phyloP scores from a whole-genome alignment of 64 coral and sea anemone species.

The Orbicella faveolata region DNA sequence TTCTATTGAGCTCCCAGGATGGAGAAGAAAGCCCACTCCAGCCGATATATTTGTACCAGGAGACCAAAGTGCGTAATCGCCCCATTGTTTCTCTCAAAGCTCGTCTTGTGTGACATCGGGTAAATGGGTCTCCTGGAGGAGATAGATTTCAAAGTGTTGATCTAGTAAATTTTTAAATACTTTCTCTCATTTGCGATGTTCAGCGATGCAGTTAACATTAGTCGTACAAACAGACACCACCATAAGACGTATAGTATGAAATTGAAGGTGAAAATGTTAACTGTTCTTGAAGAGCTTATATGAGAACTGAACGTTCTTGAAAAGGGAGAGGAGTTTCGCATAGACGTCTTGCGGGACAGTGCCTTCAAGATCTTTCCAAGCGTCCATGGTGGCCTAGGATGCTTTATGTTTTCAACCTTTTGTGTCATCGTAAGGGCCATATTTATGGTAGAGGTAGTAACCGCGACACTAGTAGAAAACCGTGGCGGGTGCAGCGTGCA shows the following conservation, averaged over 20 bases:
- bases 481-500: no score
- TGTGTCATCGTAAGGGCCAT: no score
- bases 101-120: background rate
- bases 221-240: constrained; percentile 14
- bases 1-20: background rate
- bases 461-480: no score
- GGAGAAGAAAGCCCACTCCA: background rate
- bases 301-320: no score
- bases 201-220: constrained; percentile 31
- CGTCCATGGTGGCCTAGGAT: no score
- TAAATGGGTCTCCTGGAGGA: constrained; percentile 6
- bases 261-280: background rate
- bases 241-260: background rate
- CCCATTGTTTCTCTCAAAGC: background rate
- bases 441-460: no score
- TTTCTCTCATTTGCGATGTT: background rate
- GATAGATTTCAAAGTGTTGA: constrained; percentile 5
- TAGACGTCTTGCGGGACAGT: no score
- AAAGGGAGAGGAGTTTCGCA: no score
- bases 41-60: background rate
- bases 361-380: no score
- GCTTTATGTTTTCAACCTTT: no score
- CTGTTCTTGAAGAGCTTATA: no score
- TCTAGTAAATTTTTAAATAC: background rate
- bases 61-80: background rate